Conservation (phyloP, 1,140 invertebrate genomes). For the Bombus breviceps region DNA sequence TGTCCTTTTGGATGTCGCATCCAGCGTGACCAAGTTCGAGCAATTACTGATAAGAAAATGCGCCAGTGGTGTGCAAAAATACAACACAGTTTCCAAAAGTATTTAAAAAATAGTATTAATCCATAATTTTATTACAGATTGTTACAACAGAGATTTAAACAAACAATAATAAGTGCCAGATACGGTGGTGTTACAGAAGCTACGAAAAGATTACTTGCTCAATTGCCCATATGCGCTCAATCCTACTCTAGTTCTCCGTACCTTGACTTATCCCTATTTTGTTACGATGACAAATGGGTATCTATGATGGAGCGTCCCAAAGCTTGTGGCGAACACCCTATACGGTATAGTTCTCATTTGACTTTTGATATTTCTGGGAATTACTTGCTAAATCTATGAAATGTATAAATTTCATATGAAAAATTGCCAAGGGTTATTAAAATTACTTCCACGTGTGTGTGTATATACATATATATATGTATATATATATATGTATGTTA, state of each 20-base stretch:
- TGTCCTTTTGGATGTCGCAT: background rate
- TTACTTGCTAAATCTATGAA: conserved; percentile 6
- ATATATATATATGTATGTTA: background rate
- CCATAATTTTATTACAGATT: conserved; percentile 66
- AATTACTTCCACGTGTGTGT: background rate
- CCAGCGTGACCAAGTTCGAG: background rate
- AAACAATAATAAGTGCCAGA: conserved; percentile 93
- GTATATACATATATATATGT: too few species aligned
- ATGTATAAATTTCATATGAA: background rate
- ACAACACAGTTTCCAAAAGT: background rate
- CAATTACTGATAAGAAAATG: background rate
- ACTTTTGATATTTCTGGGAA: conserved; percentile 14
- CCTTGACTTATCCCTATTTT: conserved; percentile 95
- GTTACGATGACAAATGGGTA: conserved; percentile 98
- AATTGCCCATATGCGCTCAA: conserved; percentile 97
- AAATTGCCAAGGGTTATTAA: background rate
- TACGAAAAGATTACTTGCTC: conserved; percentile 93
- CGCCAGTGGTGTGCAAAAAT: background rate
- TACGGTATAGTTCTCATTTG: conserved; percentile 85
- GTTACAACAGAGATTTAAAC: conserved; percentile 88
- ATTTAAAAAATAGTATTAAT: background rate
- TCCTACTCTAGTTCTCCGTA: conserved; percentile 97
- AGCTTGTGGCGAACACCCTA: conserved; percentile 96
- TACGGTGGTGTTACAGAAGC: conserved; percentile 94
- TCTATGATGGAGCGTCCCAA: conserved; percentile 97